Conservation (phyloP, 2,797 vertebrate genomes). For the Lemur catta region DNA sequence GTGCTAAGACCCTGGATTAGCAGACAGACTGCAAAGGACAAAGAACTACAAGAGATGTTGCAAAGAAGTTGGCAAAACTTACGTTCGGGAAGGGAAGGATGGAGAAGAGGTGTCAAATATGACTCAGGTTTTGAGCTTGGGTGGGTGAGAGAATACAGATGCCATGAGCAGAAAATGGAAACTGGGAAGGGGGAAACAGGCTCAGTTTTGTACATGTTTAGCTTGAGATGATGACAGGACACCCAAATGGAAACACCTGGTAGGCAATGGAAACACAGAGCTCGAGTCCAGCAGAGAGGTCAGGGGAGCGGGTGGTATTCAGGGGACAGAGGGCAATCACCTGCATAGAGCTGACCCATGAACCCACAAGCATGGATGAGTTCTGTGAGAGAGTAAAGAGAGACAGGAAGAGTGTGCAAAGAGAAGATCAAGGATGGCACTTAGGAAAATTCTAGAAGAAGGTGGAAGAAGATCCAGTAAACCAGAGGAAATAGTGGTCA, state of each 20-base stretch:
- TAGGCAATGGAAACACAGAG: not conserved
- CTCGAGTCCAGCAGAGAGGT: not conserved
- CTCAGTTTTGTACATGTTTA: not conserved
- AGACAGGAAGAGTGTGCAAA: not conserved
- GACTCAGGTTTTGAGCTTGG: not conserved
- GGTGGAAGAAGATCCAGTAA: not conserved
- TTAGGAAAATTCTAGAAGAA: not conserved
- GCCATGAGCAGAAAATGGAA: not conserved
- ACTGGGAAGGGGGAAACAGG: not conserved
- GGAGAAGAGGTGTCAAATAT: not conserved
- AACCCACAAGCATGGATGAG: not conserved
- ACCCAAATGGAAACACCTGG: not conserved
- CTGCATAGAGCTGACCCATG: not conserved
- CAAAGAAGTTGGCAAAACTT: not conserved
- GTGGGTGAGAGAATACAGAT: constrained; percentile 4
- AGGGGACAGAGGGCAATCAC: not conserved
- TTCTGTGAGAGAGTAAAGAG: not conserved
- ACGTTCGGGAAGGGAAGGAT: not conserved
- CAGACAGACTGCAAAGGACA: not conserved
- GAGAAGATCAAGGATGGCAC: not conserved
- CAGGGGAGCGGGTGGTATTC: not conserved
- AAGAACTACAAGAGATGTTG: not conserved
- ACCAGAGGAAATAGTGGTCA: not conserved
- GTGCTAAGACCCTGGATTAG: not conserved
- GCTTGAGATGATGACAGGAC: not conserved